Evolutionary conservation across 2,888 invertebrate species (phyloP).

Genomic region (Nephrocerus scutellatus): DNA sequence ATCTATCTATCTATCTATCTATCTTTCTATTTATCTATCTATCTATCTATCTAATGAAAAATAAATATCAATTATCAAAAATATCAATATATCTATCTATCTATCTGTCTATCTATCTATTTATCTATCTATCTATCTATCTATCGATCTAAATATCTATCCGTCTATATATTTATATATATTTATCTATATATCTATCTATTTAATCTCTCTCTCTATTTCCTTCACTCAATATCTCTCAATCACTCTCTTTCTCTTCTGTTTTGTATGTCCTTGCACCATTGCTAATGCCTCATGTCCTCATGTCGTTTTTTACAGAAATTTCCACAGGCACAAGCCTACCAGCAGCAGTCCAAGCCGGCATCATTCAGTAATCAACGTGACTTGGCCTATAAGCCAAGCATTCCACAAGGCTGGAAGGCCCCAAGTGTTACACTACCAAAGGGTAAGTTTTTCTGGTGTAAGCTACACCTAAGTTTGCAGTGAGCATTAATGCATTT

Average conservation of each 20-base stretch:
- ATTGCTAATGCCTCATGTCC: neutral
- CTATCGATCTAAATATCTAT: too few species aligned
- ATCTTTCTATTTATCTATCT: neutral
- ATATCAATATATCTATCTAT: too few species aligned
- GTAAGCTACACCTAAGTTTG: too few species aligned
- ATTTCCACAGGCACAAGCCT: conserved; percentile 9
- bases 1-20: conserved; percentile 2
- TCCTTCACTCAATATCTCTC: neutral
- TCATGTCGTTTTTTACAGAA: conserved; percentile 10
- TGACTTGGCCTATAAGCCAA: conserved; percentile 45
- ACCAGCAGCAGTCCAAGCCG: conserved; percentile 14
- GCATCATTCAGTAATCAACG: conserved; percentile 31
- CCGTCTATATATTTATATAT: too few species aligned
- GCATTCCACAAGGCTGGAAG: conserved; percentile 46
- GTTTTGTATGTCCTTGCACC: neutral
- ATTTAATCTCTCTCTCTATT: too few species aligned
- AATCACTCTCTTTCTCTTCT: neutral
- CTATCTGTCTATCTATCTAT: too few species aligned
- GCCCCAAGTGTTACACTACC: conserved; percentile 42
- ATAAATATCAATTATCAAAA: too few species aligned
- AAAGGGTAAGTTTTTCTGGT: conserved; percentile 38
- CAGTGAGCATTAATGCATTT: too few species aligned
- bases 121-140: too few species aligned
- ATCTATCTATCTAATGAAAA: too few species aligned
- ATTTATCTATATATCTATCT: too few species aligned